Evolutionary conservation across 2,113 vertebrate species (phyloP).

Genomic region (Phalacrocorax aristotelis): DNA sequence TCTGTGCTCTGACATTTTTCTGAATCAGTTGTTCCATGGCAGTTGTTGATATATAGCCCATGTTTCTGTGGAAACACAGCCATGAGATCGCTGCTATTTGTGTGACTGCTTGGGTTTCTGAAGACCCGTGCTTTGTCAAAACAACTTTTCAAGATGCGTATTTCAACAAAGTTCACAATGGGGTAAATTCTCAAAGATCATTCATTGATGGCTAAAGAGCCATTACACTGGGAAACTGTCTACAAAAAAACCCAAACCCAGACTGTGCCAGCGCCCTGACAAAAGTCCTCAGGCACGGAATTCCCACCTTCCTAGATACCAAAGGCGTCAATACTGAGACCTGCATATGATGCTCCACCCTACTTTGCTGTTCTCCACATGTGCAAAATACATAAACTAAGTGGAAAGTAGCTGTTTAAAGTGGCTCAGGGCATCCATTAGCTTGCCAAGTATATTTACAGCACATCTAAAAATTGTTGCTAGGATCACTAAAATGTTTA

Average conservation of each 20-base stretch:
- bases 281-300: not conserved
- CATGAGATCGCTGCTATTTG: not conserved
- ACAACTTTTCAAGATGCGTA: not conserved
- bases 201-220: not conserved
- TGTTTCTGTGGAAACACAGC: not conserved
- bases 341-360: not conserved
- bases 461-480: not conserved
- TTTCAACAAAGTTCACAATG: not conserved
- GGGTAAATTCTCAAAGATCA: not conserved
- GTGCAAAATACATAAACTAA: not conserved
- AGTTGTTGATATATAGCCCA: not conserved
- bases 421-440: not conserved
- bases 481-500: conserved; percentile 43
- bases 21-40: not conserved
- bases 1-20: not conserved
- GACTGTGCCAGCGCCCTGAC: not conserved
- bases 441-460: conserved; percentile 5
- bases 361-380: not conserved
- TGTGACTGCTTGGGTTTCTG: accelerated
- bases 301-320: not conserved
- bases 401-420: conserved; percentile 10
- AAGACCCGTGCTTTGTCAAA: accelerated
- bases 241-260: not conserved
- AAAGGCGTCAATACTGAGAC: not conserved
- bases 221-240: not conserved